These are phyloP conservation scores for Drosophila rellima DNA, from an alignment of 2,888 invertebrate genomes.

Conservation along the genomic window DNA sequence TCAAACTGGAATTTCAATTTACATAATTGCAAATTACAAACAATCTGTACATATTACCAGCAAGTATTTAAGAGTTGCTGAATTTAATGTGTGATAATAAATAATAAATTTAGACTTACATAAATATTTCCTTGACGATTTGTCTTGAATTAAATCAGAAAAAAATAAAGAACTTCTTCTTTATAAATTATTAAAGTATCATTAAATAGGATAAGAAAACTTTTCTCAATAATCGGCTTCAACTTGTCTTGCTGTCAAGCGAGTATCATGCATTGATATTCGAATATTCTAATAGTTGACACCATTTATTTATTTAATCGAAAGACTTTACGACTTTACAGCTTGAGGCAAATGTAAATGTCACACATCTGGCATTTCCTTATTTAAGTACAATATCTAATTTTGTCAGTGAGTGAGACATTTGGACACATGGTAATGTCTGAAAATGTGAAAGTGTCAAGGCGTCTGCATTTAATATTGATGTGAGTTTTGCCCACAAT, in stretches of 20 bases:
- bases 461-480: slow-evolving; percentile 46
- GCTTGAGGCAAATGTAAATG: slow-evolving; percentile 3
- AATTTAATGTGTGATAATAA: not conserved
- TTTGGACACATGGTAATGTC: slow-evolving; percentile 7
- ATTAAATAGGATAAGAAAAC: not conserved
- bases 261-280: not conserved
- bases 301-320: not conserved
- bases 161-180: no score
- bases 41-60: not conserved
- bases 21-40: not conserved
- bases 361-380: not conserved
- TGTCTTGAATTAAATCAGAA: no score
- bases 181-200: no score
- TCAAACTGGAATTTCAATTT: not conserved
- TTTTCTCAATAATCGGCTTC: not conserved
- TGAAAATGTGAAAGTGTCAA: slow-evolving; percentile 17
- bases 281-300: not conserved
- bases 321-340: slow-evolving; percentile 5
- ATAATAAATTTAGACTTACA: not conserved
- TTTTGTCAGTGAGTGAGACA: not conserved
- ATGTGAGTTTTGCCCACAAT: slow-evolving; percentile 33
- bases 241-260: not conserved
- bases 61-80: not conserved
- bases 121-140: not conserved
- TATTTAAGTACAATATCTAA: slow-evolving; percentile 16